Conservation (phyloP, 1,140 invertebrate genomes). For the Musca domestica region DNA sequence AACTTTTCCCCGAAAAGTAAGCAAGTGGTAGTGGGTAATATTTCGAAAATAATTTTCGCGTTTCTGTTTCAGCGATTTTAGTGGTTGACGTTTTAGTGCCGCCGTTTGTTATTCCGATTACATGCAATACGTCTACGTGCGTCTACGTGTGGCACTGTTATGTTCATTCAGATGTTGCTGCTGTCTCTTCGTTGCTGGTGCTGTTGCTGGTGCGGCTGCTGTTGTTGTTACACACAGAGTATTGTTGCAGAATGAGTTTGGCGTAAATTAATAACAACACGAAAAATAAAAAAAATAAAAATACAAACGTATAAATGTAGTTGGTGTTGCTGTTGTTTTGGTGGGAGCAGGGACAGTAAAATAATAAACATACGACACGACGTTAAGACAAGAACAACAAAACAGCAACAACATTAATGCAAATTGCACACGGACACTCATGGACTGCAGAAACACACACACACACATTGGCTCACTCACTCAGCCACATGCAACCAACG, state of each 20-base stretch:
- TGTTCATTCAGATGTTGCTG: slow-evolving; percentile 19
- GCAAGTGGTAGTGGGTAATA: no score
- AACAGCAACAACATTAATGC: slow-evolving; percentile 9
- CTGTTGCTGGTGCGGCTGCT: neutral
- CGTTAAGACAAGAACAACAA: slow-evolving; percentile 17
- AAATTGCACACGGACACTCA: slow-evolving; percentile 13
- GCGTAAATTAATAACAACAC: neutral
- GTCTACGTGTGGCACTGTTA: slow-evolving; percentile 24
- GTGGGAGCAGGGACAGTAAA: neutral
- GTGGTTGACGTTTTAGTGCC: neutral
- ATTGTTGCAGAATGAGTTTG: neutral
- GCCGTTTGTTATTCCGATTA: slow-evolving; percentile 4
- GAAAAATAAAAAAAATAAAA: neutral
- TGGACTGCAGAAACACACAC: neutral
- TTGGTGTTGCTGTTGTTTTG: slow-evolving; percentile 10
- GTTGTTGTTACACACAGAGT: neutral
- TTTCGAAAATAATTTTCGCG: neutral
- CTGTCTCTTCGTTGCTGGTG: slow-evolving; percentile 14
- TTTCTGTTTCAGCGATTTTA: no score
- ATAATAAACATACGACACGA: slow-evolving; percentile 3
- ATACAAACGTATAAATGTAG: neutral
- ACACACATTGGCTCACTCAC: neutral
- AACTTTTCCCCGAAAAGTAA: neutral
- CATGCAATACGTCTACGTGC: slow-evolving; percentile 23
- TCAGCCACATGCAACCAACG: slow-evolving; percentile 4